phyloP scores from a whole-genome alignment of 2,113 vertebrate species.

The Nycticebus coucang region DNA sequence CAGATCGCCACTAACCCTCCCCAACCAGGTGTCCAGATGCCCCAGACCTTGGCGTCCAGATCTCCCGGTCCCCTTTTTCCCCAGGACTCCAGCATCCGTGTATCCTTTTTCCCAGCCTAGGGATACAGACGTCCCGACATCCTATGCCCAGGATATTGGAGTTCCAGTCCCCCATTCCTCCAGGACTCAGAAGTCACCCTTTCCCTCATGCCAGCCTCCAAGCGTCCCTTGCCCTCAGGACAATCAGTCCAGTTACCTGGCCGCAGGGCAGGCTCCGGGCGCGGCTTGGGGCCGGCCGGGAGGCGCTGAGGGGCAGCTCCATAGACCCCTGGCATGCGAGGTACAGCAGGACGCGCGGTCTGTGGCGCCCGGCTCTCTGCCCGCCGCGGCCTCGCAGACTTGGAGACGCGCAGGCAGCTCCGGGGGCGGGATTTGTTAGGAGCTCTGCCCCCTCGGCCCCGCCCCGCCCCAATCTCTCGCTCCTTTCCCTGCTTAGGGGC shows the following conservation, averaged over 20 bases:
- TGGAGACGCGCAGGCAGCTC: conserved; percentile 88
- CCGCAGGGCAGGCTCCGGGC: conserved; percentile 45
- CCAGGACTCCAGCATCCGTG: not conserved
- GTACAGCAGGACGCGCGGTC: conserved; percentile 85
- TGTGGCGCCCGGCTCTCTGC: conserved; percentile 86
- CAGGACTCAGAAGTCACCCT: conserved; percentile 31
- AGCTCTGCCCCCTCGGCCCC: conserved; percentile 31
- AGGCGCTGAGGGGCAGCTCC: conserved; percentile 36
- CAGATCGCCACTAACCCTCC: not conserved
- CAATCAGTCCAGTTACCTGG: conserved; percentile 49
- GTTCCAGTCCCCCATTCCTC: not conserved
- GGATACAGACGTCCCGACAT: not conserved
- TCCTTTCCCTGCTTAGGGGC: not conserved
- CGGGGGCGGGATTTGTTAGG: not conserved
- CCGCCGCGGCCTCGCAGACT: conserved; percentile 84
- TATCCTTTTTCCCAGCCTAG: not conserved
- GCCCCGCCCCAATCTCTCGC: not conserved
- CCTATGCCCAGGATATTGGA: not conserved
- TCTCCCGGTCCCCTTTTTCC: not conserved
- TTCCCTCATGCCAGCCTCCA: not conserved
- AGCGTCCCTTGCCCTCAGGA: not conserved
- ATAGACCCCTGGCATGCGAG: conserved; percentile 43
- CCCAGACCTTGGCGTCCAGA: not conserved
- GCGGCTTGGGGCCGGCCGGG: conserved; percentile 52
- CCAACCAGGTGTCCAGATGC: not conserved